phyloP scores from a whole-genome alignment of 2,113 vertebrate genomes.

The Lota lota region DNA sequence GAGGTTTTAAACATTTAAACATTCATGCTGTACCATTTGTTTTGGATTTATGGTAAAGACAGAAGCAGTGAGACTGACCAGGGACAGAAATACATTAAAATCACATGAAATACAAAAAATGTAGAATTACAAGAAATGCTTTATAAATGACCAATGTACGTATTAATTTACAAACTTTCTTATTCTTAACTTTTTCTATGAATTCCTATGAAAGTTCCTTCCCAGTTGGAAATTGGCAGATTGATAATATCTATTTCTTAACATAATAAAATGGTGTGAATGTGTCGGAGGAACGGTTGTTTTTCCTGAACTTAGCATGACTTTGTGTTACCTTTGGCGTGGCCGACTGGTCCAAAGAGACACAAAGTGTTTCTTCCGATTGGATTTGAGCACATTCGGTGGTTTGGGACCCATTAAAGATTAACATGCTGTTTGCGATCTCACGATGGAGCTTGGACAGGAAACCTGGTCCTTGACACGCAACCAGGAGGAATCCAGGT shows the following conservation, averaged over 20 bases:
- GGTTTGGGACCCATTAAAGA: slow-evolving; percentile 66
- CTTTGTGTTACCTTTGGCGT: slow-evolving; percentile 48
- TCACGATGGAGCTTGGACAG: slow-evolving; percentile 52
- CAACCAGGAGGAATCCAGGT: slow-evolving; percentile 72
- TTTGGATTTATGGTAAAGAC: too few species aligned
- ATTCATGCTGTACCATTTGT: too few species aligned
- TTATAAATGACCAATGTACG: too few species aligned
- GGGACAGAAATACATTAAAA: too few species aligned
- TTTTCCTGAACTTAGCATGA: slow-evolving; percentile 45
- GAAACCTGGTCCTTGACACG: slow-evolving; percentile 63
- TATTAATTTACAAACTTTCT: too few species aligned
- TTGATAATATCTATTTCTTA: background rate
- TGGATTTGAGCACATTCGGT: slow-evolving; percentile 41
- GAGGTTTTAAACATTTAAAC: too few species aligned
- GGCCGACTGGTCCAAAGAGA: slow-evolving; percentile 33
- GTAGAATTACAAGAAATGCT: too few species aligned
- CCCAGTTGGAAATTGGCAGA: background rate
- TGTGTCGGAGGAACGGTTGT: background rate
- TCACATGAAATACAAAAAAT: too few species aligned
- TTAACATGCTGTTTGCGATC: slow-evolving; percentile 70
- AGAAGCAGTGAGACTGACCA: too few species aligned
- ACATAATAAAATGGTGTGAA: background rate
- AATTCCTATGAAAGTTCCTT: background rate
- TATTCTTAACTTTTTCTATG: slow-evolving; percentile 25
- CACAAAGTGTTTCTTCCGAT: slow-evolving; percentile 55